phyloP scores from a whole-genome alignment of 2,888 invertebrate genomes.

The Tenthredo mesomela region DNA sequence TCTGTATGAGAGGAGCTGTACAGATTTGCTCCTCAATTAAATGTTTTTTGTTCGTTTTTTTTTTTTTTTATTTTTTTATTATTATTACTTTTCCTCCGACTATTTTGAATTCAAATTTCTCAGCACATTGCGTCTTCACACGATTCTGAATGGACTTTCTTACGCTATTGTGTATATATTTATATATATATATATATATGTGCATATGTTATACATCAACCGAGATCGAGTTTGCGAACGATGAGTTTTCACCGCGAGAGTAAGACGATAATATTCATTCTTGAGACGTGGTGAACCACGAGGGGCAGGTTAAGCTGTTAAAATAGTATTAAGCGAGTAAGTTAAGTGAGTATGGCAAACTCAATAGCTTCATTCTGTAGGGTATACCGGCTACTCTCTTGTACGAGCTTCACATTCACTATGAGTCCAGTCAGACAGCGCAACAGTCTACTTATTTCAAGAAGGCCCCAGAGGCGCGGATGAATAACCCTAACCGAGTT shows the following conservation, averaged over 20 bases:
- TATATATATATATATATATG: too few species aligned
- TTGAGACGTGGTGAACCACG: conserved; percentile 24
- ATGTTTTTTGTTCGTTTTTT: not conserved
- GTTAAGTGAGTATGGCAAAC: conserved; percentile 48
- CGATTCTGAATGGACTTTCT: not conserved
- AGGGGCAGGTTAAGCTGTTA: conserved; percentile 44
- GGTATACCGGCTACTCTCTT: not conserved
- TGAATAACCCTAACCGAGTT: conserved; percentile 5
- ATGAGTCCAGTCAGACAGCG: not conserved
- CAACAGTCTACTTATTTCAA: conserved; percentile 35
- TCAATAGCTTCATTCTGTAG: conserved; percentile 40
- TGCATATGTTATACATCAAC: not conserved
- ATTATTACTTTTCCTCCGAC: not conserved
- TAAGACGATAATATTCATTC: conserved; percentile 1
- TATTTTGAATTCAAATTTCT: not conserved
- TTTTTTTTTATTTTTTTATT: not conserved
- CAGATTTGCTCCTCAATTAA: not conserved
- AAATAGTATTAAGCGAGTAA: conserved; percentile 41
- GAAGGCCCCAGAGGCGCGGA: conserved; percentile 26
- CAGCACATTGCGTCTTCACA: not conserved
- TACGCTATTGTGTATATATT: not conserved
- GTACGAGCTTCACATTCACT: not conserved
- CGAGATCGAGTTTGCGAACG: not conserved
- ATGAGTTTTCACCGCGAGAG: not conserved
- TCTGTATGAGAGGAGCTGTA: too few species aligned